phyloP scores from a whole-genome alignment of 2,797 vertebrate species.

The Chelon labrosus region DNA sequence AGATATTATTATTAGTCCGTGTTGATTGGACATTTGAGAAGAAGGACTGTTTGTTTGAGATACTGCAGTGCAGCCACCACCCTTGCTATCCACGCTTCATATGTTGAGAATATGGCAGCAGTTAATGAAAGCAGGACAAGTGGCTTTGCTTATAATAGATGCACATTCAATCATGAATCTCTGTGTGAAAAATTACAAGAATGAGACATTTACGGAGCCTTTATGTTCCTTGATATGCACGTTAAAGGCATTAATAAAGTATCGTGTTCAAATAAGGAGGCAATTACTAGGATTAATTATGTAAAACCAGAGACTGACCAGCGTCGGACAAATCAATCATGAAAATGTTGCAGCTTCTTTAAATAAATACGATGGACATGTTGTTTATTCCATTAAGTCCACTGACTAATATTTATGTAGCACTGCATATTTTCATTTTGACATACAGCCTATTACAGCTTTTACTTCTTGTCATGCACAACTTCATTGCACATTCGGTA shows the following conservation, averaged over 20 bases:
- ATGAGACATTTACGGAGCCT: constrained; percentile 28
- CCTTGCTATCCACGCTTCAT: constrained; percentile 6
- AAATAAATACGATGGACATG: constrained; percentile 40
- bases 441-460: constrained; percentile 10
- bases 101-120: constrained; percentile 28
- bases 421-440: constrained; percentile 23
- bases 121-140: constrained; percentile 26
- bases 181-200: constrained; percentile 37
- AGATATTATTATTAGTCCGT: constrained; percentile 9
- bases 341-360: constrained; percentile 31
- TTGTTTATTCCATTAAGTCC: constrained; percentile 37
- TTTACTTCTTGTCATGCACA: constrained; percentile 15
- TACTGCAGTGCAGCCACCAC: constrained; percentile 7
- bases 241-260: constrained; percentile 40
- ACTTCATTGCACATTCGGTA: constrained; percentile 17
- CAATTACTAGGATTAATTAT: constrained; percentile 50
- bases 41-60: constrained; percentile 6
- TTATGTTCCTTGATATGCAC: constrained; percentile 16
- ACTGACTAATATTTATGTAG: constrained; percentile 31
- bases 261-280: constrained; percentile 39
- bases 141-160: background rate
- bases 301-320: constrained; percentile 18
- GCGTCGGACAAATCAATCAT: constrained; percentile 47
- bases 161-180: constrained; percentile 32
- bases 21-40: constrained; percentile 20